Conservation (phyloP, 2,888 invertebrate species). For the Aphidius colemani region DNA sequence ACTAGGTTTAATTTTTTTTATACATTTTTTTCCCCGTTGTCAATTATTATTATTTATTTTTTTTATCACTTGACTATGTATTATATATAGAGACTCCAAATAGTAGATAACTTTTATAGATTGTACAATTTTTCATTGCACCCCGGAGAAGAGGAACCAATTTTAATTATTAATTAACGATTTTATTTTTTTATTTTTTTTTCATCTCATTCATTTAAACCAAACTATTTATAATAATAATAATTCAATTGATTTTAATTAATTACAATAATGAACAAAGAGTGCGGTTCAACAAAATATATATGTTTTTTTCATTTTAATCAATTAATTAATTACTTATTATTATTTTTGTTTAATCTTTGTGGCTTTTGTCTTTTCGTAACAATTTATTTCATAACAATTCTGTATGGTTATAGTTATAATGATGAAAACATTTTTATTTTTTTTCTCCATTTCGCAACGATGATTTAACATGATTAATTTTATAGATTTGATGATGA, state of each 20-base stretch:
- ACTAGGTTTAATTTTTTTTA: conserved; percentile 32
- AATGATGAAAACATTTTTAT: not conserved
- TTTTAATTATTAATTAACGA: conserved; percentile 18
- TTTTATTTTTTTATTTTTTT: conserved; percentile 30
- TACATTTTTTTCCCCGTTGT: conserved; percentile 18
- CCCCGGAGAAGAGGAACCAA: conserved; percentile 16
- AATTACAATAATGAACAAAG: conserved; percentile 22
- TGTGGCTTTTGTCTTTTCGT: conserved; percentile 11
- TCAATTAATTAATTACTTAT: not conserved
- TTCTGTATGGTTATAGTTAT: not conserved
- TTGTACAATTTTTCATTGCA: conserved; percentile 36
- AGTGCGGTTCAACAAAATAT: conserved; percentile 16
- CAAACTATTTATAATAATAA: conserved; percentile 23
- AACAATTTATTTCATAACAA: conserved; percentile 14
- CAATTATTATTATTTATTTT: conserved; percentile 27
- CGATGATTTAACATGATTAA: not conserved
- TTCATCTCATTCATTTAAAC: conserved; percentile 3
- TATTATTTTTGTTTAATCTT: not conserved
- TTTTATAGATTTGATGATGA: conserved; percentile 3
- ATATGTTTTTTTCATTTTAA: conserved; percentile 10
- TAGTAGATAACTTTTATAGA: conserved; percentile 42
- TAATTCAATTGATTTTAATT: conserved; percentile 27
- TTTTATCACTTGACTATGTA: conserved; percentile 19
- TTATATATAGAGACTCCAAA: conserved; percentile 35
- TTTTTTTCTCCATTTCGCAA: not conserved